Conservation (phyloP, 2,888 invertebrate genomes). For the Cyrtodaria siliqua region DNA sequence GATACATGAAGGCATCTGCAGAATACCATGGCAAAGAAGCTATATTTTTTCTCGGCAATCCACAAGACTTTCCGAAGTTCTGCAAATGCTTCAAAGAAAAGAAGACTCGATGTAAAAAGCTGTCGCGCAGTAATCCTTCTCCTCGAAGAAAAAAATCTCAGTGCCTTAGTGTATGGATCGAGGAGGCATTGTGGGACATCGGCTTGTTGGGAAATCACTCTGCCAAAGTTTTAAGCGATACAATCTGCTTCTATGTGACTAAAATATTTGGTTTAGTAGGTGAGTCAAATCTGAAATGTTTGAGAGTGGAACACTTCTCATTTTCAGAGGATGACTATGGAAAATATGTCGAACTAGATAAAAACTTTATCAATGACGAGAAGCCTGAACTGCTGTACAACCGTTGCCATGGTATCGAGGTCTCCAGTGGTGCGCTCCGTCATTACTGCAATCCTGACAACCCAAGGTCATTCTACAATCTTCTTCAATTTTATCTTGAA, state of each 20-base stretch:
- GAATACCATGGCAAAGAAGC: constrained; percentile 1
- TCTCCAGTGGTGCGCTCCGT: neutral
- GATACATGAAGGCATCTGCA: constrained; percentile 19
- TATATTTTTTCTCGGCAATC: constrained; percentile 12
- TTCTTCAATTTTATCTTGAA: constrained; percentile 24
- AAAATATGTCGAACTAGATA: constrained; percentile 35
- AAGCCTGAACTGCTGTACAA: neutral
- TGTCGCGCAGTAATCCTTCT: neutral
- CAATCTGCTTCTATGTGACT: constrained; percentile 33
- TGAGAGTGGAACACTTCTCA: constrained; percentile 19
- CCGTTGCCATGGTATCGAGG: constrained; percentile 7
- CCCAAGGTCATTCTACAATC: constrained; percentile 34
- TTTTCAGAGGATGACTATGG: constrained; percentile 32
- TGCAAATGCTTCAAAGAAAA: neutral
- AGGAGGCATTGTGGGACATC: constrained; percentile 30
- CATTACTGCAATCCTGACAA: constrained; percentile 34
- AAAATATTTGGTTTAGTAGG: constrained; percentile 38
- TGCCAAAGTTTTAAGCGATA: constrained; percentile 23
- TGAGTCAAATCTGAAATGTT: constrained; percentile 1
- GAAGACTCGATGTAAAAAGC: neutral
- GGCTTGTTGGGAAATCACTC: constrained; percentile 25
- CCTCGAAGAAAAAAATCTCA: neutral
- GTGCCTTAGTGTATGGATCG: neutral
- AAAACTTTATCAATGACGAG: constrained; percentile 6
- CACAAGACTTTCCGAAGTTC: constrained; percentile 1